Evolutionary conservation across 2,797 vertebrate species (phyloP).

Genomic region (Chrysolophus pictus): DNA sequence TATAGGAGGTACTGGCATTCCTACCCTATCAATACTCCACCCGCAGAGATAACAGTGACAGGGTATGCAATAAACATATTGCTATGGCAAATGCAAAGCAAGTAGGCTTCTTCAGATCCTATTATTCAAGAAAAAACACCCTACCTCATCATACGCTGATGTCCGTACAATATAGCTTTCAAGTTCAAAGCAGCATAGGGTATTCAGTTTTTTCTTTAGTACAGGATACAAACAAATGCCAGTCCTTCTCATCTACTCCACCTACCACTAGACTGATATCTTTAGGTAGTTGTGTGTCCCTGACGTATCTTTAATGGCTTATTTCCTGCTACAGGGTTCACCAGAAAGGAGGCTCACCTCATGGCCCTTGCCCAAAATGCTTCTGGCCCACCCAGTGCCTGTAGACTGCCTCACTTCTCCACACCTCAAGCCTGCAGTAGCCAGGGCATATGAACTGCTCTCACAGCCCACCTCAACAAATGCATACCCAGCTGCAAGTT

Average conservation of each 20-base stretch:
- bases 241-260: not conserved
- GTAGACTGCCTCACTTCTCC: not conserved
- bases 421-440: not conserved
- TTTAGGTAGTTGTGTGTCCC: fast-evolving
- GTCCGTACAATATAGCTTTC: not conserved
- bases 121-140: fast-evolving
- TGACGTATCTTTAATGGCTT: not conserved
- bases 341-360: not conserved
- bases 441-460: not conserved
- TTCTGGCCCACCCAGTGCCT: not conserved
- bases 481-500: fast-evolving
- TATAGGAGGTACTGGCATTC: not conserved
- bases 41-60: not conserved
- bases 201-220: not conserved
- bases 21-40: not conserved
- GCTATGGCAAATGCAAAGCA: not conserved
- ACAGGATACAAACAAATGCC: not conserved
- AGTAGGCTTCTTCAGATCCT: not conserved
- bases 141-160: not conserved
- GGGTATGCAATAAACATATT: not conserved
- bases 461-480: not conserved
- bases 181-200: no score
- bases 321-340: not conserved
- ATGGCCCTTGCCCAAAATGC: fast-evolving
- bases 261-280: not conserved